Evolutionary conservation across 2,797 vertebrate species (phyloP).

Genomic region (Peromyscus eremicus): DNA sequence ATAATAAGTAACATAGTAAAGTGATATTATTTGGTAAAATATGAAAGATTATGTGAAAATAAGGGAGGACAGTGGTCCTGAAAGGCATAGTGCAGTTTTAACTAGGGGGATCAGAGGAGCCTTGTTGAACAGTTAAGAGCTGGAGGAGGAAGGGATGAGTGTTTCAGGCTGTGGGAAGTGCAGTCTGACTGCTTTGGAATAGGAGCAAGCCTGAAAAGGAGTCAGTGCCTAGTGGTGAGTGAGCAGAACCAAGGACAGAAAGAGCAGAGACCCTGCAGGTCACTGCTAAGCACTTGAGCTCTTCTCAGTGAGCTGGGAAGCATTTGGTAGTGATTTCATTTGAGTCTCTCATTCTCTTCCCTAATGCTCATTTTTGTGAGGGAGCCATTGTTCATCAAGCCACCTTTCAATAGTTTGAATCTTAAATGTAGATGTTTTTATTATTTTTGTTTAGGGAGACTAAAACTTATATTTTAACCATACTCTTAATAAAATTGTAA

Average conservation of each 20-base stretch:
- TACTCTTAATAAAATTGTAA: constrained; percentile 24
- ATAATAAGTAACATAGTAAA: constrained; percentile 13
- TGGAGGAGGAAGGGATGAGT: background rate
- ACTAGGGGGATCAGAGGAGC: background rate
- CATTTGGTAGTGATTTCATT: background rate
- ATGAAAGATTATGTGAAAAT: background rate
- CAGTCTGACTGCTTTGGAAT: background rate
- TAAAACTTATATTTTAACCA: constrained; percentile 46
- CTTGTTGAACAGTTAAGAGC: background rate
- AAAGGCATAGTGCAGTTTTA: background rate
- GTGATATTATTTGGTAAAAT: background rate
- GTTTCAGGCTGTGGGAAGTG: background rate
- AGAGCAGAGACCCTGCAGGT: background rate
- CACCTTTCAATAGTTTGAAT: background rate
- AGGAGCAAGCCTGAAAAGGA: background rate
- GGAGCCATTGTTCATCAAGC: background rate
- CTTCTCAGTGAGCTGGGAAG: background rate
- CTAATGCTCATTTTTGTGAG: background rate
- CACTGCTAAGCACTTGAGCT: background rate
- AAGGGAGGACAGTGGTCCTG: background rate
- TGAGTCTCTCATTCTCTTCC: background rate
- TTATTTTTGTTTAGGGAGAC: constrained; percentile 31
- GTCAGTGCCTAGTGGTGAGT: background rate
- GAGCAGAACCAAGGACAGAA: background rate
- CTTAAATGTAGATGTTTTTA: constrained; percentile 20